Evolutionary conservation across 2,113 vertebrate genomes (phyloP), one percentile per base, ranked within the genome.

Genomic region (Erpornis zantholeuca): DNA sequence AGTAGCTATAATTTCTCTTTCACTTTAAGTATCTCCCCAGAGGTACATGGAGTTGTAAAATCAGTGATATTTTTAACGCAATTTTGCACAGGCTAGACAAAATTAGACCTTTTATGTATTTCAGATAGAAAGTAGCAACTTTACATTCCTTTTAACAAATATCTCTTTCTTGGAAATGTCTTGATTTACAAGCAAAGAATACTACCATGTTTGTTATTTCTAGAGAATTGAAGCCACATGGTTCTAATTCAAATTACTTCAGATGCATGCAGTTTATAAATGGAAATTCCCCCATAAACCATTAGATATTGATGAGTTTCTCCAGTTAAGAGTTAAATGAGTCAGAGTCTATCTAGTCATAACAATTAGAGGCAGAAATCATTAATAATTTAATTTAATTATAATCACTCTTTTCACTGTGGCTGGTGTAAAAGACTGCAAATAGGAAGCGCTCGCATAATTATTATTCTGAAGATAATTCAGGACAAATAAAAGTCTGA

Each of bases 341-440:
- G 31, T 94, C 84, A 77, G 79, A 28, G 70, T 82, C 75, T 87
- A 92, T 88, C 63, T 80, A 84, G 81, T 76, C 56, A 91, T 65
- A 92, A 96, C 65, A 96, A 89, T 92, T 87, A 82, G 77, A 86
- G 57, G 59, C 75, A 96, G 91, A 91, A 94, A 82, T 94, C 40
- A 94, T 96, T 94, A 97, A 96, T 97, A 95, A 96, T 94, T 96
- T 92, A 91, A 95, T 91, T 91, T 90, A 84, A 92, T 94, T 94
- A 95, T 79, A 96, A 91, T 61, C 25, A 82, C 53, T 79, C 84
- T 83, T 94, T 82, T 88, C 66, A 86, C 79, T 80, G 63, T 57
- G 79, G 75, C 89, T 95, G 76, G 53, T 47, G 64, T 69, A 87
- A 81, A 71, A 92, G 77, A 94, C 47, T 89, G 65, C 49, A 80